phyloP scores from a whole-genome alignment of 2,797 vertebrate genomes.

The Gambusia yucatana region DNA sequence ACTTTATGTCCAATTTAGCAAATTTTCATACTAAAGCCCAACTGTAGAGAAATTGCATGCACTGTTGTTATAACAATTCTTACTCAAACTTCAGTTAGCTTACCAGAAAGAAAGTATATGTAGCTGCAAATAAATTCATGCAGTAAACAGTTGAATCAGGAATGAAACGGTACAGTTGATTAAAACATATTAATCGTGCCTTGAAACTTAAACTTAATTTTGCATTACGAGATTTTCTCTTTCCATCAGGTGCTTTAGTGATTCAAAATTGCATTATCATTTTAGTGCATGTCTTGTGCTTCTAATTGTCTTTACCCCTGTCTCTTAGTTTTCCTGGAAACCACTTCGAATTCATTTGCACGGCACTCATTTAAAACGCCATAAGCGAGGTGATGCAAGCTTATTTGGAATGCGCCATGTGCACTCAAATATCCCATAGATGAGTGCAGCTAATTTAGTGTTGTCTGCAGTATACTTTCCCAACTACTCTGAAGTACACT shows the following conservation, averaged over 20 bases:
- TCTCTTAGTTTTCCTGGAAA: not conserved
- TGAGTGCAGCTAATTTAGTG: constrained; percentile 2
- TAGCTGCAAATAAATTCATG: not conserved
- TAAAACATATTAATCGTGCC: not conserved
- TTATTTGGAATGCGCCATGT: not conserved
- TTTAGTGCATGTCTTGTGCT: not conserved
- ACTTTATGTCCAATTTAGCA: not conserved
- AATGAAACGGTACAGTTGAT: not conserved
- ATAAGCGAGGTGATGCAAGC: no score
- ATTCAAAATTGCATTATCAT: not conserved
- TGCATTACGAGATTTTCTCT: not conserved
- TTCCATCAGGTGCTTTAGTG: not conserved
- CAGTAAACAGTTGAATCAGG: not conserved
- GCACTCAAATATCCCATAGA: constrained; percentile 17
- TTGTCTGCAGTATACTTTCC: constrained; percentile 27
- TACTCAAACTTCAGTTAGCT: not conserved
- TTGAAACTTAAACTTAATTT: not conserved
- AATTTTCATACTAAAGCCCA: not conserved
- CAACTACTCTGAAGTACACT: constrained; percentile 43
- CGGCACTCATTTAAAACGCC: no score
- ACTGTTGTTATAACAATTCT: not conserved
- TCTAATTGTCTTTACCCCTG: not conserved
- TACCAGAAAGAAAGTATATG: not conserved
- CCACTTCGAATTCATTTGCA: not conserved
- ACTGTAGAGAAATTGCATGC: not conserved